Evolutionary conservation across 2,113 vertebrate genomes (phyloP), one percentile per base, ranked within the genome.

Genomic region (Micromys minutus): DNA sequence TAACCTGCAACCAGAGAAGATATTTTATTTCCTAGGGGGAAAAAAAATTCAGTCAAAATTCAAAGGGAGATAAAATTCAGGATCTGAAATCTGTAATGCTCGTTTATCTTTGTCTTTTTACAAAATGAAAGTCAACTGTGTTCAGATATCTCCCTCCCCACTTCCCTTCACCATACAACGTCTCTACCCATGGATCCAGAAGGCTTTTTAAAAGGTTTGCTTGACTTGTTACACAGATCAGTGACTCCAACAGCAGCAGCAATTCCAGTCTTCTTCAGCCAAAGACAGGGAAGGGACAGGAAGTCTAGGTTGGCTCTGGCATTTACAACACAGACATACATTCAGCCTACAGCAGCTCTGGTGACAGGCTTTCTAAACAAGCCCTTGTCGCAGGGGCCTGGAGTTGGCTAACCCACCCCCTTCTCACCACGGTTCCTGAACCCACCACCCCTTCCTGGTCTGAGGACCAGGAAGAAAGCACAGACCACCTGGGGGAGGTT

Each of bases 321-420:
- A 90, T 98, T 98, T 98, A 97, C 69, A 93, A 95, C 95, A 96
- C 84, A 57, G 87, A 97, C 95, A 97, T 96, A 94, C 97, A 97
- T 97, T 97, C 94, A 96, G 80, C 90, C 84, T 95, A 80, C 95
- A 93, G 90, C 72, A 74, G 94, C 88, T 94, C 96, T 95, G 96
- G 96, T 97, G 97, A 98, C 97, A 98, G 94, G 92, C 93, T 96
- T 93, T 97, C 97, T 97, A 98, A 98, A 98, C 97, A 98, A 97
- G 95, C 83, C 55, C 87, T 80, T 76, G n/a, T 69, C 31, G 50
- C 90, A 39, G 81, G 52, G 87, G 95, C 94, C 96, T 97, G 97
- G 92, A 91, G 91, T 92, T 87, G 81, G 67, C 29, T 24, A 50
- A 69, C 87, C 87, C 67, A 74, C 77, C 76, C 69, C 72, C 87